Base-by-base conservation (phyloP, 2,888 invertebrate species). In the Ichneumoninae sp. region DNA sequence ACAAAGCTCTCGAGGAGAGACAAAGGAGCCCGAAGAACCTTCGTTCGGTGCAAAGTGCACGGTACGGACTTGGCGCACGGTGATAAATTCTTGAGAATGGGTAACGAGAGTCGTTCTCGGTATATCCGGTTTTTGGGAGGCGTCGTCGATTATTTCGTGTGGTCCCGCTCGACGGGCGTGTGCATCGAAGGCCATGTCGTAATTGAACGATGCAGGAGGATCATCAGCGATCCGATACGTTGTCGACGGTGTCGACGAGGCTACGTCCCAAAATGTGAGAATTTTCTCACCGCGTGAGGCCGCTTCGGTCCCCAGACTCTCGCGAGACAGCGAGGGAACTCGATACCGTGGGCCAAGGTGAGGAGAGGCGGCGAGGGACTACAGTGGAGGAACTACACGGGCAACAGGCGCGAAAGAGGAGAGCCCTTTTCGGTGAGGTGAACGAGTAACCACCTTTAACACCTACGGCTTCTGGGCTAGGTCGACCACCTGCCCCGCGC, bases 71-170 rank as follows among this genome's bases (percentile, higher is more conserved):
- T 83, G 79, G 77, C 77, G 76, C 82, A 86, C 76, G 80, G 54
- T 76, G 69, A 57, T 26, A 13, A 70, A 62, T 60, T 52, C 52
- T 52, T 60, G 44, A 57, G 50, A 80, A 69, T 68, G 77, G 77
- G 68, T 80, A 80, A 76, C 80, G 66, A 36, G 33, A 66, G 19
- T 66, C 60, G n/a, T 13, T 26, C 44, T 26, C 69, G 68, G 30
- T 83, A 72, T 66, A 72, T 66, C 66, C 22, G 71, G 81, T 87
- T 78, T 90, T 87, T 71, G 47, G 80, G 33, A 80, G 71, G 68
- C 71, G 16, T 77, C 65, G 75, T 85, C 86, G 66, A 77, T 60
- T 72, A 86, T 88, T 90, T 90, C 86, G 89, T 90, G 89, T 90
- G 90, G 89, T 90, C 90, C 16, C 78, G 26, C 52, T 7, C 30